Conservation (phyloP, 2,113 vertebrate genomes). For the Osmerus mordax region DNA sequence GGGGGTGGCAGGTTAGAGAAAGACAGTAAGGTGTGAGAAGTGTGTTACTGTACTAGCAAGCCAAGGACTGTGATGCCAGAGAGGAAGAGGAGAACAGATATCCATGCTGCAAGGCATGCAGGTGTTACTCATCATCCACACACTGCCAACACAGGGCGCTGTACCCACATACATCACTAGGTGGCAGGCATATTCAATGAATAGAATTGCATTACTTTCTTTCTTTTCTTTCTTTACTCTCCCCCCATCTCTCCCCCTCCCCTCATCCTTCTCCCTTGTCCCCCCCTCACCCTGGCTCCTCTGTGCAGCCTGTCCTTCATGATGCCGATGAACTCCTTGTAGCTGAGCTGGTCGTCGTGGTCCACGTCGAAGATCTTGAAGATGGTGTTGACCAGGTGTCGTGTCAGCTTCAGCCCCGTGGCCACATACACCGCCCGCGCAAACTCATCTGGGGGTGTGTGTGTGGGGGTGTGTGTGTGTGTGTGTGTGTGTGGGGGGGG, state of each 20-base stretch:
- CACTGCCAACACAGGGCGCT: not conserved
- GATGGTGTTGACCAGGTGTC: constrained; percentile 93
- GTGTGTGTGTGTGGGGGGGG: not conserved
- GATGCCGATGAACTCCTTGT: constrained; percentile 98
- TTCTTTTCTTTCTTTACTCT: not conserved
- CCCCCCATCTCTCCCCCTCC: not conserved
- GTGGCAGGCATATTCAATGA: constrained; percentile 32
- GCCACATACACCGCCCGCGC: constrained; percentile 95
- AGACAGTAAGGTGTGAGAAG: constrained; percentile 24
- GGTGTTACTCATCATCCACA: no score
- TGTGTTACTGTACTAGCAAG: constrained; percentile 9
- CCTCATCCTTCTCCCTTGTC: not conserved
- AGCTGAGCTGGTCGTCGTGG: constrained; percentile 94
- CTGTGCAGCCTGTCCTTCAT: constrained; percentile 98
- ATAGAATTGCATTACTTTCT: not conserved
- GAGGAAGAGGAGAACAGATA: not conserved
- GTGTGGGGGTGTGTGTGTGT: not conserved
- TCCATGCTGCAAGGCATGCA: not conserved
- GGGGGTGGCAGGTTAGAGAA: not conserved
- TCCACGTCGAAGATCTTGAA: constrained; percentile 99
- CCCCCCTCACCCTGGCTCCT: constrained; percentile 81
- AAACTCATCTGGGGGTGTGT: constrained; percentile 86
- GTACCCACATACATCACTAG: constrained; percentile 43
- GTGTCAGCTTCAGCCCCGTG: constrained; percentile 91
- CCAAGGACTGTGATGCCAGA: constrained; percentile 34